Evolutionary conservation across 2,797 vertebrate species (phyloP).

Genomic region (Brachyalestes nurse): DNA sequence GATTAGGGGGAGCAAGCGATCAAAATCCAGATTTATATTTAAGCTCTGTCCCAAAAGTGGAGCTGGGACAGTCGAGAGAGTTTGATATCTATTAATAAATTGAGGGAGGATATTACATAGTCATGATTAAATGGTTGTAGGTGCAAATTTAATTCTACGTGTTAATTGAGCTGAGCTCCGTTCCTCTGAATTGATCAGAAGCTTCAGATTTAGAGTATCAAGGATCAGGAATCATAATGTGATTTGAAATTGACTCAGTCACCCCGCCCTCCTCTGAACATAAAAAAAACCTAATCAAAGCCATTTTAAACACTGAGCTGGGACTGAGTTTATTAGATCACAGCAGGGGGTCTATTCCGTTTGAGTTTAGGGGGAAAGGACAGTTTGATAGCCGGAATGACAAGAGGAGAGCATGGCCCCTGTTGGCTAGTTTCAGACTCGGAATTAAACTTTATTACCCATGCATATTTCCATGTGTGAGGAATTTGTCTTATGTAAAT

Average conservation of each 20-base stretch:
- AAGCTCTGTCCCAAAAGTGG: conserved; percentile 51
- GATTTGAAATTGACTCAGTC: conserved; percentile 45
- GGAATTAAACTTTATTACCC: background rate
- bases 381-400: conserved; percentile 10
- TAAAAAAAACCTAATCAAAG: conserved; percentile 30
- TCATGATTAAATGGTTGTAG: conserved; percentile 59
- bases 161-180: conserved; percentile 62
- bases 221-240: conserved; percentile 47
- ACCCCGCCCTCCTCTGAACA: conserved; percentile 27
- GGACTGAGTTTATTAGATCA: conserved; percentile 14
- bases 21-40: conserved; percentile 52
- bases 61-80: conserved; percentile 50
- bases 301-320: conserved; percentile 15
- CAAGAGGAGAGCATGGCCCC: conserved; percentile 5
- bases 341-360: background rate
- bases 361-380: conserved; percentile 16
- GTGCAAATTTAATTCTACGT: conserved; percentile 60
- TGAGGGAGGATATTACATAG: conserved; percentile 53
- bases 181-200: conserved; percentile 55
- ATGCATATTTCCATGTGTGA: background rate
- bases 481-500: background rate
- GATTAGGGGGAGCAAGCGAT: conserved; percentile 39
- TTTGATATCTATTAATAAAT: conserved; percentile 58
- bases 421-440: background rate
- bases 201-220: conserved; percentile 55